Evolutionary conservation across 1,140 invertebrate species (phyloP).

Genomic region (Helicoverpa armigera): DNA sequence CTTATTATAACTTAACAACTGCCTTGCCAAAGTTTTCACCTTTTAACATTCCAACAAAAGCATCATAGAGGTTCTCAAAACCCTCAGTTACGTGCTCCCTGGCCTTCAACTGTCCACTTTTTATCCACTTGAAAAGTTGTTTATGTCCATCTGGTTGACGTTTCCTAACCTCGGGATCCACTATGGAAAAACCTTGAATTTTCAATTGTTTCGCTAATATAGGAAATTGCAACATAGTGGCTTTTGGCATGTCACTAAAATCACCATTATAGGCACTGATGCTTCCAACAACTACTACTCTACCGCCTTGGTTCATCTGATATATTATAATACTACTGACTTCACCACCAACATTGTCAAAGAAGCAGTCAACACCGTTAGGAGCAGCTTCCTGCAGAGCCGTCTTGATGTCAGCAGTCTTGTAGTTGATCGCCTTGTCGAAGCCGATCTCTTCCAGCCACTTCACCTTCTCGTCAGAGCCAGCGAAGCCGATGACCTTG

Average conservation of each 20-base stretch:
- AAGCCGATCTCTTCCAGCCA: conserved; percentile 79
- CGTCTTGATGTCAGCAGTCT: conserved; percentile 85
- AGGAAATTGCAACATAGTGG: conserved; percentile 17
- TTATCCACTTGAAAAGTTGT: conserved; percentile 69
- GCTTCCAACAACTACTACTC: conserved; percentile 13
- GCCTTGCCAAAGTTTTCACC: conserved; percentile 87
- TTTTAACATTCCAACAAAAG: conserved; percentile 86
- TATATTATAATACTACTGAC: conserved; percentile 49
- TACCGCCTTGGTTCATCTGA: conserved; percentile 35
- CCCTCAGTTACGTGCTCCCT: conserved; percentile 86
- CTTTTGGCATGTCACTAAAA: conserved; percentile 53
- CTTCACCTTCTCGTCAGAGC: conserved; percentile 88
- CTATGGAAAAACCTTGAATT: conserved; percentile 30
- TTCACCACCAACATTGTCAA: conserved; percentile 88
- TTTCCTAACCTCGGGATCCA: not conserved
- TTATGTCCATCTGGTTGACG: conserved; percentile 2
- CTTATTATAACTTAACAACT: conserved; percentile 45
- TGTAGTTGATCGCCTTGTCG: conserved; percentile 91
- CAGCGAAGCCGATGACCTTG: conserved; percentile 91
- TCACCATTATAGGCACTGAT: conserved; percentile 18
- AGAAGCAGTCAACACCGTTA: conserved; percentile 88
- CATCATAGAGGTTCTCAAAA: conserved; percentile 87
- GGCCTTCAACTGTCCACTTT: conserved; percentile 85
- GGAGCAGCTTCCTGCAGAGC: conserved; percentile 87
- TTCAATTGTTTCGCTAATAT: conserved; percentile 19